phyloP scores from a whole-genome alignment of 2,797 vertebrate species.

The Gorsachius magnificus region DNA sequence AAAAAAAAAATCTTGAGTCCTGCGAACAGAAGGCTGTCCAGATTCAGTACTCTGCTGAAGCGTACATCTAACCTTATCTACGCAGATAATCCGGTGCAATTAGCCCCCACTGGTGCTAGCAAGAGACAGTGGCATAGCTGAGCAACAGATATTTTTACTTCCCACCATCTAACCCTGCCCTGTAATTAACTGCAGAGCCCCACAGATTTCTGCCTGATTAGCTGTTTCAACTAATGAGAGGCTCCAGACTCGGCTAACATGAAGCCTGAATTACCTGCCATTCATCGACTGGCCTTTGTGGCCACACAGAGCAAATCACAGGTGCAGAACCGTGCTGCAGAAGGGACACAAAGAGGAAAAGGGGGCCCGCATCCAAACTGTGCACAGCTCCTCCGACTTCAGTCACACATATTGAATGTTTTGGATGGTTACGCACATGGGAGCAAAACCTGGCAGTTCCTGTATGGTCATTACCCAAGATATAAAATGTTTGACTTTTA shows the following conservation, averaged over 20 bases:
- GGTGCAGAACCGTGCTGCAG: constrained; percentile 16
- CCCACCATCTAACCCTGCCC: not conserved
- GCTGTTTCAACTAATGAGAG: constrained; percentile 27
- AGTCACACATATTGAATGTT: constrained; percentile 22
- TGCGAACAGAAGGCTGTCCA: not conserved
- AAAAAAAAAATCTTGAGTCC: not conserved
- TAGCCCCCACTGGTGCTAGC: not conserved
- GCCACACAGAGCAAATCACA: not conserved
- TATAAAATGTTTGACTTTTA: constrained; percentile 65
- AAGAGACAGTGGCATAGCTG: not conserved
- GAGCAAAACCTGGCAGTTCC: constrained; percentile 39
- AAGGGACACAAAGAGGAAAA: constrained; percentile 1
- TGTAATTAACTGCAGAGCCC: constrained; percentile 32
- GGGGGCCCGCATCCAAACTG: not conserved
- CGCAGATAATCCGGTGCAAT: not conserved
- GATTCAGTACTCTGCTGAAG: not conserved
- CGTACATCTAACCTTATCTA: not conserved
- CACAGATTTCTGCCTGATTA: constrained; percentile 35
- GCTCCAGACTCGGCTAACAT: not conserved
- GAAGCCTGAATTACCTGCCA: constrained; percentile 26
- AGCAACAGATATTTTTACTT: constrained; percentile 5
- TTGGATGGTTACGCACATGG: constrained; percentile 45
- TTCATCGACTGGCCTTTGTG: not conserved
- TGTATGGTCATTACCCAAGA: constrained; percentile 65
- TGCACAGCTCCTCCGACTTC: not conserved